Evolutionary conservation across 2,888 invertebrate genomes (phyloP), one percentile per base, ranked within the genome.

Genomic region (Pyralis farinalis): DNA sequence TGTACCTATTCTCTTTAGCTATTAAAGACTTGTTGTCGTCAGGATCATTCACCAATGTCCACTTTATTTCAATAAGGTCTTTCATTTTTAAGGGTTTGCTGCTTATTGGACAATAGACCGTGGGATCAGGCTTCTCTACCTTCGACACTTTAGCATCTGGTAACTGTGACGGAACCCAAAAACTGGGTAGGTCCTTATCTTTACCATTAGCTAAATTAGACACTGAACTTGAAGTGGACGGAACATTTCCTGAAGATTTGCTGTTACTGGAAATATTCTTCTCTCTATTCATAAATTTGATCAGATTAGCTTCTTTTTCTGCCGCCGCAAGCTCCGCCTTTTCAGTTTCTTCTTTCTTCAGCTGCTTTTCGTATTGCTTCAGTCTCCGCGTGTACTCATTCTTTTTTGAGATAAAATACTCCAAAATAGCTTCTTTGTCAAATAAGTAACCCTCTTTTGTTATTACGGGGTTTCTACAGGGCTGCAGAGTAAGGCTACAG

Each of bases 401-500:
- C 76, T 99, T 99, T 78, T 98, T 98, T 1, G 96, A 93, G 12
- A 99, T 92, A 40, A 99, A 95, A 58, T 98, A 99, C 69, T 98
- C 96, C 1, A 99, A 82, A 58, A 99, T 96, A 1, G 98, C 96
- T 90, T 99, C 98, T 69, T 98, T 98, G 70, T 99, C 99, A 74
- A 96, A 99, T 7, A 99, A 88, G 72, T 94, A 97, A 0, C 99
- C 99, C 67, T 98, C 96, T 73, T 85, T 87, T 1, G 84, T 89
- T 27, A 98, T 90, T 1, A 98, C 96, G 20, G 98, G 98, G 78
- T 96, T 93, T 60, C 95, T 92, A 71, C 99, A 99, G 0, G 99
- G 99, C 70, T 99, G 99, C 44, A 99, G 86, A 1, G 98, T 98
- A 40, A 99, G 81, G 46, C 97, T 98, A 76, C 99, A 99, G 71